Evolutionary conservation across 2,888 invertebrate species (phyloP).

Genomic region (Atrina japonica): DNA sequence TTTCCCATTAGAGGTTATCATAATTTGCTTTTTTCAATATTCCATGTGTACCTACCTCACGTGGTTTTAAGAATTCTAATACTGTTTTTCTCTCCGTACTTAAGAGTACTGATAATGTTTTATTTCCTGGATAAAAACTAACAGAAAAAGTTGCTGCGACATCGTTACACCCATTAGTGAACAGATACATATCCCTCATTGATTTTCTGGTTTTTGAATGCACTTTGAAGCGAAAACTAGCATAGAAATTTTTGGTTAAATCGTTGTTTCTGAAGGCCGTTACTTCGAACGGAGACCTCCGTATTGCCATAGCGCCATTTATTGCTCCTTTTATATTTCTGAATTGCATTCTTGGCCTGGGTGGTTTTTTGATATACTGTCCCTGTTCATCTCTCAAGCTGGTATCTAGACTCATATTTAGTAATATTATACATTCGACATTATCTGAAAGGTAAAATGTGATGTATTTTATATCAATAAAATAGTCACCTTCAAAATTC

Average conservation of each 20-base stretch:
- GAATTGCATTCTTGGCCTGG: constrained; percentile 4
- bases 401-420: constrained; percentile 20
- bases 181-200: not conserved
- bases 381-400: constrained; percentile 9
- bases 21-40: no score
- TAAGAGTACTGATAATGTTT: constrained; percentile 6
- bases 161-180: constrained; percentile 14
- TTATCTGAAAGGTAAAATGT: constrained; percentile 4
- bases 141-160: not conserved
- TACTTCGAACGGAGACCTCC: constrained; percentile 9
- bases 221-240: constrained; percentile 15
- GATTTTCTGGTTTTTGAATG: not conserved
- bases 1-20: no score
- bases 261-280: constrained; percentile 16
- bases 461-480: no score
- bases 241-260: constrained; percentile 7
- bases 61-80: not conserved
- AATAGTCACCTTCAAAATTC: no score
- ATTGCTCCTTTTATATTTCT: constrained; percentile 7
- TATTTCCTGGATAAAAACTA: constrained; percentile 11
- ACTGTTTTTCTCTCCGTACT: constrained; percentile 14
- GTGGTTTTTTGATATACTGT: constrained; percentile 1
- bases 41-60: constrained; percentile 6
- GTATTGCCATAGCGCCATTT: constrained; percentile 15
- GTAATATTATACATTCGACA: constrained; percentile 7